Evolutionary conservation across 1,140 invertebrate species (phyloP), one percentile per base, ranked within the genome.

Genomic region (Brachionus rubens): DNA sequence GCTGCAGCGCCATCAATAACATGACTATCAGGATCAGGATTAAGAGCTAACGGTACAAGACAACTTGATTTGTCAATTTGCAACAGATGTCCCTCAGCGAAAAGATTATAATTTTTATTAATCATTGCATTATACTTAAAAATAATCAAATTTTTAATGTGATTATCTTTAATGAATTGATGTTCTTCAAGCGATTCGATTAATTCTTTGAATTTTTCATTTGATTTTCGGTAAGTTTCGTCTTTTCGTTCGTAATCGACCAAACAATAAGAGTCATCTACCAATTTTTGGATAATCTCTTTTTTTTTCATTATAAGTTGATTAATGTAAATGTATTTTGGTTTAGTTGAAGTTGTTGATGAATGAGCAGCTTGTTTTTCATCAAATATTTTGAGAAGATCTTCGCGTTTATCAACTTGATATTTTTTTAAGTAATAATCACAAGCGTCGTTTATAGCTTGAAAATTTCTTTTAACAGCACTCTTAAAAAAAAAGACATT

Each of bases 51-150:
- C 2, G 68, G 68, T 19, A 72, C 68, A 6, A 72, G 33, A 54
- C 68, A 72, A 54, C 68, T 72, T 40, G 68, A 72, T 30, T 72
- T 72, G 33, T 72, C 68, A 21, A 72, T 54, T 40, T 72, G 68
- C 12, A 72, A 54, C n/a, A 72, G 21, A 41, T 72, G 68, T 33
- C 68, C 68, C 6, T 72, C 50, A 12, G 9, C n/a, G 30, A 50
- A 54, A 12, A 72, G 16, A 16, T 26, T 41, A 72, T 72, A 54
- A 54, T 72, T 54, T 36, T 50, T 54, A 54, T 54, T 72, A 21
- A 72, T 36, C 10, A 6, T n/a, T 16, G 68, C 14, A 41, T 72
- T 46, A 21, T 48, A 28, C 36, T 48, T 50, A 54, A 72, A 72
- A 12, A 72, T 72, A 1, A 72, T 36, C 28, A 72, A 30, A 54